Evolutionary conservation across 2,113 vertebrate genomes (phyloP), one percentile per base, ranked within the genome.

Genomic region (Phylloscopus whistleri): DNA sequence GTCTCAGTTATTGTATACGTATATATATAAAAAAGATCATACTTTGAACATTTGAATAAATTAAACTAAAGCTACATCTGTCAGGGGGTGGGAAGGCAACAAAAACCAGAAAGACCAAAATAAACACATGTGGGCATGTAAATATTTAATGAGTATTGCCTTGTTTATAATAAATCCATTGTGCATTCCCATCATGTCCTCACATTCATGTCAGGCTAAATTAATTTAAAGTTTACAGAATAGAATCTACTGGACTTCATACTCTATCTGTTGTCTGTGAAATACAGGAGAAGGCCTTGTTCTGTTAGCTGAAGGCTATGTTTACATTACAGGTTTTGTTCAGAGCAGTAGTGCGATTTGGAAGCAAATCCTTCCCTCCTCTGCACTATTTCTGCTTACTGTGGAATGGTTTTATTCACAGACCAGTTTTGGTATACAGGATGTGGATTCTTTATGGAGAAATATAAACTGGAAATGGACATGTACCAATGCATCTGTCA

Each of bases 191-290:
- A 82, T 43, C 15, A 49, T 44, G 53, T 70, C 51, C 48, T 92
- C 64, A 48, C 33, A 55, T 80, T 80, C n/a, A 46, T 16, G 30
- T 86, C 52, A 91, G 39, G 33, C 35, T 79, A 87, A 84, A 91
- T 89, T 62, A 93, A 87, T 73, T 80, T 72, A 60, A 87, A 87
- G 30, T 55, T 84, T 81, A 75, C 27, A 56, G 24, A 84, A 90
- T 0, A 68, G 4, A 70, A 84, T 75, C 48, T 87, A 35, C 56
- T 44, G 60, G 63, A 81, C 19, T 87, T 81, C 44, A 91, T 53
- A 84, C 20, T 81, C 70, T 82, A n/a, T 58, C 62, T 67, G 46
- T n/a, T 83, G 41, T 35, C 46, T 62, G 26, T 59, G 90, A 93
- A 84, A 70, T 28, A 62, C 0, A 92, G 46, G 27, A 81, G 58